Conservation (phyloP, 2,888 invertebrate genomes). For the Andrena trimmerana region DNA sequence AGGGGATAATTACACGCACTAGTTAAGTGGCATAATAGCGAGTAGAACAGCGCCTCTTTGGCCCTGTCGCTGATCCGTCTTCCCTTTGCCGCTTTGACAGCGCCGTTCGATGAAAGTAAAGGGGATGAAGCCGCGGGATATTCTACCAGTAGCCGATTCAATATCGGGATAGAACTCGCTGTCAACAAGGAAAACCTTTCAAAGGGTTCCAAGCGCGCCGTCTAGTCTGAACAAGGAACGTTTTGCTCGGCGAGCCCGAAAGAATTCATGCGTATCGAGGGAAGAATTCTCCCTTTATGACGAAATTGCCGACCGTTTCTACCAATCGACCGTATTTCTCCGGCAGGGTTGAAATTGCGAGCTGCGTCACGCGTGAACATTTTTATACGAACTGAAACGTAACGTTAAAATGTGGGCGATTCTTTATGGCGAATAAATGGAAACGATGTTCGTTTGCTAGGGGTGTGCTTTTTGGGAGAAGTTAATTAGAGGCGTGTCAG, state of each 20-base stretch:
- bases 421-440: too few species aligned
- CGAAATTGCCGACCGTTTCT: not conserved
- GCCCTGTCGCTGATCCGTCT: constrained; percentile 17
- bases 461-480: too few species aligned
- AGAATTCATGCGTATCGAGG: constrained; percentile 15
- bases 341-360: not conserved
- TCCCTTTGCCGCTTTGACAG: constrained; percentile 6
- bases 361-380: not conserved
- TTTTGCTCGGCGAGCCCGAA: constrained; percentile 29
- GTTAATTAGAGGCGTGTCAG: too few species aligned
- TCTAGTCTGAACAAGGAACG: constrained; percentile 18
- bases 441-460: too few species aligned
- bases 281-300: not conserved
- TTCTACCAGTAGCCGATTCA: constrained; percentile 27
- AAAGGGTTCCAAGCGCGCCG: constrained; percentile 39
- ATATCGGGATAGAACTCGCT: constrained; percentile 49
- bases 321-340: not conserved
- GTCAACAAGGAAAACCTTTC: constrained; percentile 60
- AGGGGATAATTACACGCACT: constrained; percentile 25
- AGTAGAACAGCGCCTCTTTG: not conserved
- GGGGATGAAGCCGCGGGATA: constrained; percentile 38
- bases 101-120: constrained; percentile 36
- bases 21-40: constrained; percentile 20
- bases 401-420: too few species aligned
- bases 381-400: not conserved